These are phyloP conservation scores for Drosophila burlai DNA, from an alignment of 1,140 invertebrate genomes.

Conservation along the genomic window DNA sequence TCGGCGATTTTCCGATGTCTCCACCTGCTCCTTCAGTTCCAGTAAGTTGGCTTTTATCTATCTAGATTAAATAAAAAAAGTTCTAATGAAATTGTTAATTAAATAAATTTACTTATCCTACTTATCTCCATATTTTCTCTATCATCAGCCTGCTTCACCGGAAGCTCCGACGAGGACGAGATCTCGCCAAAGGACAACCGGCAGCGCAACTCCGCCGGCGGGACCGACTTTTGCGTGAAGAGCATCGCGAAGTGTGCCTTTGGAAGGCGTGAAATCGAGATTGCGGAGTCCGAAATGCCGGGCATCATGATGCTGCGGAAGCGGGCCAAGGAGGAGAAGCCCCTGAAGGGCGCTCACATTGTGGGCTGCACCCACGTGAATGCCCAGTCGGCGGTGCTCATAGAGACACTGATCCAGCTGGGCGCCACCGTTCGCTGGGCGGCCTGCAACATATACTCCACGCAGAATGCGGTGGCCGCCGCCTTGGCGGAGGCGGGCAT, in stretches of 20 bases:
- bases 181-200: conserved; percentile 92
- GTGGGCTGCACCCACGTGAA: conserved; percentile 99
- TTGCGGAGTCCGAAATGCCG: conserved; percentile 99
- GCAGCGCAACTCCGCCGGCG: conserved; percentile 91
- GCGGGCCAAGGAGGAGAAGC: conserved; percentile 95
- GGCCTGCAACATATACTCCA: conserved; percentile 99
- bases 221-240: conserved; percentile 94
- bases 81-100: too few relatives aligned
- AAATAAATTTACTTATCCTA: neutral
- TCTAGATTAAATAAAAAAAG: too few relatives aligned
- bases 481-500: conserved; percentile 95
- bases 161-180: conserved; percentile 91
- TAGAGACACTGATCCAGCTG: conserved; percentile 95
- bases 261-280: conserved; percentile 94
- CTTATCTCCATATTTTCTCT: too few relatives aligned
- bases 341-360: conserved; percentile 96
- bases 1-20: conserved; percentile 94
- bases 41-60: conserved; percentile 86
- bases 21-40: conserved; percentile 96
- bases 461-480: conserved; percentile 97
- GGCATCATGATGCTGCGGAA: conserved; percentile 97
- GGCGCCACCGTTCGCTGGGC: conserved; percentile 97
- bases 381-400: conserved; percentile 97
- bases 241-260: conserved; percentile 96
- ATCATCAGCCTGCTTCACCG: conserved; percentile 91